phyloP scores from a whole-genome alignment of 1,140 invertebrate genomes.

The Drosophila repleta region DNA sequence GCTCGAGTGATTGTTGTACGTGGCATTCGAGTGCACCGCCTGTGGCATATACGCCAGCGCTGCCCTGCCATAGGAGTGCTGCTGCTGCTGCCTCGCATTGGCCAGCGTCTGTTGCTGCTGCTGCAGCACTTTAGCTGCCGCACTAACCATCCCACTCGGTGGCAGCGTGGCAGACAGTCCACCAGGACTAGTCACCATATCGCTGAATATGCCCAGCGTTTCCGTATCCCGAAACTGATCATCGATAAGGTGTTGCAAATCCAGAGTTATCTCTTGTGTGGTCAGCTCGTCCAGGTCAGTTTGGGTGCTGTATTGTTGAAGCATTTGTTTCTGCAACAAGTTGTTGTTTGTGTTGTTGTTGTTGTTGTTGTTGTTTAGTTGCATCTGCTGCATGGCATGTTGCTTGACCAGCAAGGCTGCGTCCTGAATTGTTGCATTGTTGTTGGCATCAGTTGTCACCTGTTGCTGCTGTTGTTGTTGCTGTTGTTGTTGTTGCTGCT shows the following conservation, averaged over 20 bases:
- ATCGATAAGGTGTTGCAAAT: constrained; percentile 94
- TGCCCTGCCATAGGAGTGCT: constrained; percentile 85
- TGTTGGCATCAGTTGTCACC: constrained; percentile 82
- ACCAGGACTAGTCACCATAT: constrained; percentile 89
- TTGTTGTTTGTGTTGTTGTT: constrained; percentile 83
- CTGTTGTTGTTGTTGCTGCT: constrained; percentile 82
- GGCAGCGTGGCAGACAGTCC: constrained; percentile 84
- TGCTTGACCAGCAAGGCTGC: constrained; percentile 73
- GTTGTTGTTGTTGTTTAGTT: constrained; percentile 81
- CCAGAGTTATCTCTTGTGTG: constrained; percentile 94
- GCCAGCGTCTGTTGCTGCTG: constrained; percentile 77
- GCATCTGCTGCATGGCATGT: constrained; percentile 79
- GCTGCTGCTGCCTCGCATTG: constrained; percentile 76
- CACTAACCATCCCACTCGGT: constrained; percentile 77
- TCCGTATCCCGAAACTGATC: constrained; percentile 93
- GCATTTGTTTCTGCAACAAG: constrained; percentile 84
- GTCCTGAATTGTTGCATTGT: constrained; percentile 74
- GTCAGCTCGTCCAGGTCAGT: constrained; percentile 93
- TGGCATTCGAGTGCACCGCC: constrained; percentile 92
- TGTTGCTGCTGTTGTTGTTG: constrained; percentile 69
- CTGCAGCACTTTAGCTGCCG: constrained; percentile 83
- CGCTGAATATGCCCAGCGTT: constrained; percentile 89
- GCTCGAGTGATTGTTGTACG: constrained; percentile 86
- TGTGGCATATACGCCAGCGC: constrained; percentile 95
- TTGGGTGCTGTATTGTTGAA: constrained; percentile 88